These are phyloP conservation scores for Margaritifera margaritifera DNA, from an alignment of 2,888 invertebrate genomes.

Conservation along the genomic window DNA sequence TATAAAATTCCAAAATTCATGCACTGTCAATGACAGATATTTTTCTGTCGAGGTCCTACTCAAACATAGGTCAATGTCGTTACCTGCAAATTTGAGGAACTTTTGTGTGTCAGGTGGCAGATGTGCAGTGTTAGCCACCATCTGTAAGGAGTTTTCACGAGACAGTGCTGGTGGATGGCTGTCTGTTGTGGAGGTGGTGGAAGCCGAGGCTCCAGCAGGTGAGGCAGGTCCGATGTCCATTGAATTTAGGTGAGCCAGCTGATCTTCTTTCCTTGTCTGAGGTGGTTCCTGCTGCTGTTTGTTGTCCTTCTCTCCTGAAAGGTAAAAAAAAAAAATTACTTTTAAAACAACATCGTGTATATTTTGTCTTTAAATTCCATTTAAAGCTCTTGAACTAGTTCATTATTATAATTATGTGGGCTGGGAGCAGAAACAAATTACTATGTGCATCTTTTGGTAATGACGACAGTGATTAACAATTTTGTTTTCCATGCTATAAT, in stretches of 20 bases:
- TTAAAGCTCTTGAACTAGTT: too few relatives aligned
- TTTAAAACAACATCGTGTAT: too few relatives aligned
- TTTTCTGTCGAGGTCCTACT: too few relatives aligned
- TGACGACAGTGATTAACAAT: too few relatives aligned
- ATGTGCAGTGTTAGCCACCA: conserved; percentile 50
- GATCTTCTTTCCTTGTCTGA: conserved; percentile 70
- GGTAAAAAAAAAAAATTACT: background rate
- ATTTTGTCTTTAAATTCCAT: too few relatives aligned
- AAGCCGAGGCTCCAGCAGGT: conserved; percentile 50
- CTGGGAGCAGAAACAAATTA: too few relatives aligned
- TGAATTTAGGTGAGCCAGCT: conserved; percentile 73
- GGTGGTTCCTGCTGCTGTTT: conserved; percentile 48
- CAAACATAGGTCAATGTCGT: conserved; percentile 12
- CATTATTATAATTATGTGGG: too few relatives aligned
- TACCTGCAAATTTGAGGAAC: conserved; percentile 86
- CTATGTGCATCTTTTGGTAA: too few relatives aligned
- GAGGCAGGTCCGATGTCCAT: conserved; percentile 67
- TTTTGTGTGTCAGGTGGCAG: conserved; percentile 82
- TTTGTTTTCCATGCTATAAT: too few relatives aligned
- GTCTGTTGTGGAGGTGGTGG: conserved; percentile 30
- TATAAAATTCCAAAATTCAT: background rate
- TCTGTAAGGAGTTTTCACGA: conserved; percentile 57
- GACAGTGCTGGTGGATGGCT: conserved; percentile 30
- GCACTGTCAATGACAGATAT: too few relatives aligned
- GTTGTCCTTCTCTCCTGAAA: conserved; percentile 63